These are phyloP conservation scores for Dermatemys mawii DNA, from an alignment of 2,113 vertebrate genomes.

Conservation along the genomic window DNA sequence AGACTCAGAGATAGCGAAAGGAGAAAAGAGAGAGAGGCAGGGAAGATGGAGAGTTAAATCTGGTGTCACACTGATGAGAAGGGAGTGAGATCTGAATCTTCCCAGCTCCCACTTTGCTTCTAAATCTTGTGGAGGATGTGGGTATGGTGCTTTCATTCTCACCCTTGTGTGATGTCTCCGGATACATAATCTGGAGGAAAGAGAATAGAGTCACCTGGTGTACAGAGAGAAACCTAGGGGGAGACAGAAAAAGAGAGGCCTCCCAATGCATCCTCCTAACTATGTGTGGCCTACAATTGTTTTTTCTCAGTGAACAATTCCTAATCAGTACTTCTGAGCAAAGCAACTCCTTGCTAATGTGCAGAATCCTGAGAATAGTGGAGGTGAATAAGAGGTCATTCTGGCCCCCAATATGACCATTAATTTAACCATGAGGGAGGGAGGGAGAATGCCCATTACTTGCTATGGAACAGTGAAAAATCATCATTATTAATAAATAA, in stretches of 20 bases:
- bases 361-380: neutral
- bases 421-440: neutral
- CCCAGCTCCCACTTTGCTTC: neutral
- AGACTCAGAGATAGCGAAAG: neutral
- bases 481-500: neutral
- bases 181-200: neutral
- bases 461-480: neutral
- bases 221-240: neutral
- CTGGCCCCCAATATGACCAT: neutral
- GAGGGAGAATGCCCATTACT: neutral
- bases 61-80: neutral
- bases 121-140: neutral
- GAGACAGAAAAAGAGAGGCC: neutral
- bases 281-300: neutral
- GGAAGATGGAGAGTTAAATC: neutral
- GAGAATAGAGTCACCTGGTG: neutral
- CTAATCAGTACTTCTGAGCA: neutral
- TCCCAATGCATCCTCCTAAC: neutral
- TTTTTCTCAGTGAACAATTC: neutral
- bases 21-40: neutral
- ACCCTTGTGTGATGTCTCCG: neutral
- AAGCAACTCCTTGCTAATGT: neutral
- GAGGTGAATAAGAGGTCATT: neutral
- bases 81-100: neutral
- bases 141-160: neutral